Conservation (phyloP, 2,113 vertebrate species). For the Callionymus lyra region DNA sequence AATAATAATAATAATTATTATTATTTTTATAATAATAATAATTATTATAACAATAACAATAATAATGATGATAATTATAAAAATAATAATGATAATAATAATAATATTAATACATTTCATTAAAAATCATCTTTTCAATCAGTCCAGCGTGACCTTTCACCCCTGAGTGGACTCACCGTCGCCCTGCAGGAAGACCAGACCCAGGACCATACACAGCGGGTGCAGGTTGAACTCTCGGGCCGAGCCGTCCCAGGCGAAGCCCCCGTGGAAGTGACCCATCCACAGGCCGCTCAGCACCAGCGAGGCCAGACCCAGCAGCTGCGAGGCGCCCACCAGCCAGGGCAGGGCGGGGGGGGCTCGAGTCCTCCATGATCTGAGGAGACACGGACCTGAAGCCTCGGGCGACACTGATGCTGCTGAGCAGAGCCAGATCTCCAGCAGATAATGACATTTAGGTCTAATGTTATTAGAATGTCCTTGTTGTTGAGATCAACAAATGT, state of each 20-base stretch:
- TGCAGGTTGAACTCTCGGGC: constrained; percentile 80
- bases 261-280: constrained; percentile 80
- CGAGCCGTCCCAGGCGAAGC: constrained; percentile 79
- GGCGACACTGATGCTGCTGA: neutral
- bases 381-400: neutral
- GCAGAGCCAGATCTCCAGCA: neutral
- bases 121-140: too few species aligned
- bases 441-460: neutral
- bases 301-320: constrained; percentile 75
- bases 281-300: constrained; percentile 77
- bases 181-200: constrained; percentile 85
- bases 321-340: constrained; percentile 72
- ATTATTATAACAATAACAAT: too few species aligned
- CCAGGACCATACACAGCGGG: constrained; percentile 90
- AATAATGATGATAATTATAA: too few species aligned
- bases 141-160: too few species aligned
- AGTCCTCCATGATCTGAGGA: constrained; percentile 66
- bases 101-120: too few species aligned
- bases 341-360: constrained; percentile 38
- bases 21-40: too few species aligned
- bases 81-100: too few species aligned
- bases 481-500: too few species aligned
- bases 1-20: too few species aligned
- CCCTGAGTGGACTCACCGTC: constrained; percentile 74
- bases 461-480: too few species aligned